Conservation (phyloP, 2,113 vertebrate species). For the Centropus bengalensis region DNA sequence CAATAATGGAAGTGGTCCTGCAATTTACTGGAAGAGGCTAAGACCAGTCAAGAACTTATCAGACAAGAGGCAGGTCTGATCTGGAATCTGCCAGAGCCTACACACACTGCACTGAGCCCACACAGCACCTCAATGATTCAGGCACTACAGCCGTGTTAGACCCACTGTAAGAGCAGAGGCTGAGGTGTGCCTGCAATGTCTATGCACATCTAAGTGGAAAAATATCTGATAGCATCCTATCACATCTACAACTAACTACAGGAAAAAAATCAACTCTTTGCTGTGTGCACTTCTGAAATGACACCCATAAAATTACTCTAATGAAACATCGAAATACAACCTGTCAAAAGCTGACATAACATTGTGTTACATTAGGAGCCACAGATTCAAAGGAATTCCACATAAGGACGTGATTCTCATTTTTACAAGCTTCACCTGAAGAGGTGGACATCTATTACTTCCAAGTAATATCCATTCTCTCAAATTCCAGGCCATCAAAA, state of each 20-base stretch:
- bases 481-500: background rate
- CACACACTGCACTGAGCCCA: background rate
- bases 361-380: background rate
- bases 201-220: background rate
- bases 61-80: background rate
- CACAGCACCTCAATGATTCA: background rate
- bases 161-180: background rate
- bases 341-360: background rate
- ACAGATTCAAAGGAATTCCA: background rate
- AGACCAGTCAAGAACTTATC: background rate
- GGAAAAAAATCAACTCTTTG: background rate
- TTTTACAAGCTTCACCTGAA: background rate
- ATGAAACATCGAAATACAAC: background rate
- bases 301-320: background rate
- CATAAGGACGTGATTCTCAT: background rate
- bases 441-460: background rate
- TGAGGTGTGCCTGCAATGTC: accelerated
- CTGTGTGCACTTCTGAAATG: background rate
- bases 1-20: background rate
- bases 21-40: background rate
- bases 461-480: background rate
- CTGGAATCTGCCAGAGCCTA: background rate
- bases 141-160: background rate
- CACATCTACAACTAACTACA: background rate
- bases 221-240: background rate